phyloP scores from a whole-genome alignment of 2,113 vertebrate genomes.

The Bucco capensis region DNA sequence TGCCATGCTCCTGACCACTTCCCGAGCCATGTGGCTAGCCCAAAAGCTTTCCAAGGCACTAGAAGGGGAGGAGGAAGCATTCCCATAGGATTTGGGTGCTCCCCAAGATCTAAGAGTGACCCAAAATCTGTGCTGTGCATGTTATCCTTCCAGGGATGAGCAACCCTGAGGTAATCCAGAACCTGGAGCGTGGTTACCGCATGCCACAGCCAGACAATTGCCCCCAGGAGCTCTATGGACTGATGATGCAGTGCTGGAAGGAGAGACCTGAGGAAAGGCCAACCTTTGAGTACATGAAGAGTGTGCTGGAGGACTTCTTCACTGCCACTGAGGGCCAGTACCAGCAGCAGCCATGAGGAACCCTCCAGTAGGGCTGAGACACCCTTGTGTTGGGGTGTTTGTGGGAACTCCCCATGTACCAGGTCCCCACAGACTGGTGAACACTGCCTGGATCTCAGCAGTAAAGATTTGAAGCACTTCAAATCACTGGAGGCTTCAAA shows the following conservation, averaged over 20 bases:
- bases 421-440: background rate
- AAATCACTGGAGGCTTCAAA: background rate
- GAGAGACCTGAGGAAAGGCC: slow-evolving; percentile 87
- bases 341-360: slow-evolving; percentile 81
- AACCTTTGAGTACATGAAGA: slow-evolving; percentile 93
- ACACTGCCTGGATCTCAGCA: background rate
- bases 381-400: fast-evolving
- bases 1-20: too few relatives aligned
- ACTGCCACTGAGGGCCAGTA: slow-evolving; percentile 95
- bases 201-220: slow-evolving; percentile 92
- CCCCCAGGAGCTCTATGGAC: slow-evolving; percentile 78
- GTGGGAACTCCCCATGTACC: background rate
- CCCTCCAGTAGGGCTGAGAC: background rate
- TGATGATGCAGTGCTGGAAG: slow-evolving; percentile 91
- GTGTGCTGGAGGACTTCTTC: slow-evolving; percentile 91
- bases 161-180: slow-evolving; percentile 95
- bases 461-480: background rate
- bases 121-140: fast-evolving
- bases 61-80: background rate
- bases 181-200: slow-evolving; percentile 88
- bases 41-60: fast-evolving
- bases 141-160: slow-evolving; percentile 84
- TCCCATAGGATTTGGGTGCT: background rate
- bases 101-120: fast-evolving
- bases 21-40: too few relatives aligned